Percentiles rank a stretch among this genome's conserved stretches.
These are phyloP conservation scores for Stylophora pistillata DNA, from an alignment of 64 coral and sea anemone genomes.

Conservation along the genomic window DNA sequence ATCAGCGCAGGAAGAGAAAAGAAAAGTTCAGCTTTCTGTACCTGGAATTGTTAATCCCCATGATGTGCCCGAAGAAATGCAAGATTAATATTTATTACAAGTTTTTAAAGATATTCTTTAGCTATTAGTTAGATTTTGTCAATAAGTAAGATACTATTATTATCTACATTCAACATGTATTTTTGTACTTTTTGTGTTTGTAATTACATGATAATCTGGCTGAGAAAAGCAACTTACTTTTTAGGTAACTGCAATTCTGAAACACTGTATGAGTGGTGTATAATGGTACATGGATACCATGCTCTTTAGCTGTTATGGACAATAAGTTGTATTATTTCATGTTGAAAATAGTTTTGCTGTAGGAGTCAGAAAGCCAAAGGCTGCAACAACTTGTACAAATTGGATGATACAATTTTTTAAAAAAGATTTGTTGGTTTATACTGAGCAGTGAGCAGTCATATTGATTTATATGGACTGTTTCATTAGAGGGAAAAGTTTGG, in stretches of 20 bases:
- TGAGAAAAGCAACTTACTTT: not conserved
- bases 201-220: not conserved
- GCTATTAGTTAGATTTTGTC: constrained; percentile 29
- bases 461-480: too few species aligned
- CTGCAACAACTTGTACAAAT: constrained; percentile 27
- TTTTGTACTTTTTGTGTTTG: constrained; percentile 45
- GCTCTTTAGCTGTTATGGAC: not conserved
- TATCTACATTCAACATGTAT: constrained; percentile 19
- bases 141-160: not conserved
- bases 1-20: constrained; percentile 88
- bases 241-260: not conserved
- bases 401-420: not conserved
- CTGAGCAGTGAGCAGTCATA: not conserved
- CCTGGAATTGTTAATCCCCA: constrained; percentile 97
- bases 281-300: not conserved
- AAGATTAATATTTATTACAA: constrained; percentile 82
- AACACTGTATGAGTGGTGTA: not conserved
- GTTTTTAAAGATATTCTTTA: constrained; percentile 21
- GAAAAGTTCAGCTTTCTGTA: constrained; percentile 89
- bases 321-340: constrained; percentile 35
- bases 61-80: constrained; percentile 99
- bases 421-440: not conserved
- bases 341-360: constrained; percentile 25
- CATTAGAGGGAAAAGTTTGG: not conserved
- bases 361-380: not conserved